phyloP scores from a whole-genome alignment of 2,888 invertebrate genomes.

The Archaeoteleia sp. region DNA sequence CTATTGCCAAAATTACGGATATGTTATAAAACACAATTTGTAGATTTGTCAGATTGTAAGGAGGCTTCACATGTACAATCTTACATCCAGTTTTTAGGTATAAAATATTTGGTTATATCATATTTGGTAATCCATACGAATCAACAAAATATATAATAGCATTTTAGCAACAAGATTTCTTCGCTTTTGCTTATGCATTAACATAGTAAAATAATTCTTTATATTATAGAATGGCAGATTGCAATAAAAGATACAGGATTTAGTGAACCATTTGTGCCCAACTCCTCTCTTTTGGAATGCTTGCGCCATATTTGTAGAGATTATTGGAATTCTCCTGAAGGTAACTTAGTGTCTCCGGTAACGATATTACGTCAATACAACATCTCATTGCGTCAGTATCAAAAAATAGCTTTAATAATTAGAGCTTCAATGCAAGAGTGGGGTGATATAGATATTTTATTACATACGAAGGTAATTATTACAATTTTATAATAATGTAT shows the following conservation, averaged over 20 bases:
- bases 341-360: conserved; percentile 77
- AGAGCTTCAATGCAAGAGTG: conserved; percentile 79
- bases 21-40: conserved; percentile 70
- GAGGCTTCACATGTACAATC: conserved; percentile 70
- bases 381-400: conserved; percentile 79
- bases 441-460: conserved; percentile 79
- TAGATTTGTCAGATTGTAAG: conserved; percentile 65
- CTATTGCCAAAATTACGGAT: conserved; percentile 67
- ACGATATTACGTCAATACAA: conserved; percentile 77
- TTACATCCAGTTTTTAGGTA: conserved; percentile 72
- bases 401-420: conserved; percentile 82
- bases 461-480: conserved; percentile 78
- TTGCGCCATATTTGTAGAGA: conserved; percentile 76
- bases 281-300: conserved; percentile 76
- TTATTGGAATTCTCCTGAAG: conserved; percentile 78
- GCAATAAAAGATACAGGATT: conserved; percentile 74
- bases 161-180: background rate
- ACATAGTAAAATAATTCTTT: conserved; percentile 5
- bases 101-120: conserved; percentile 6
- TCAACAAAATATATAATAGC: background rate
- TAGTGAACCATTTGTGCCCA: conserved; percentile 60
- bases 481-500: conserved; percentile 16
- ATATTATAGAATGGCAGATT: conserved; percentile 79
- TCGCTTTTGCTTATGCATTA: background rate
- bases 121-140: conserved; percentile 2